Base-by-base conservation (phyloP, 2,797 vertebrate species). In the Psittacula derbiana region DNA sequence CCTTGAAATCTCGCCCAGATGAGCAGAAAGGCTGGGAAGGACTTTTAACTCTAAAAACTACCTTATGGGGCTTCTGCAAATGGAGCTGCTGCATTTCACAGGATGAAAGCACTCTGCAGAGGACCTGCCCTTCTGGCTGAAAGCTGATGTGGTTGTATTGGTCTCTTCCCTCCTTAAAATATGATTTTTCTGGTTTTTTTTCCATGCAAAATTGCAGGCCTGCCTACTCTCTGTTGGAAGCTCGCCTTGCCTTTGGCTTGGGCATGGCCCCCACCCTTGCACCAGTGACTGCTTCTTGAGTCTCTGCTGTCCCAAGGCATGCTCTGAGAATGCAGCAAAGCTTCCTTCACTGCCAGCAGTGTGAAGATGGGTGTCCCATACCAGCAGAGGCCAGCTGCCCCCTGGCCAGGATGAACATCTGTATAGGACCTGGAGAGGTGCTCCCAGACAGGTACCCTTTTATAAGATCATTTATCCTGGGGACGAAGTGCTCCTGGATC, bases 231-330 rank as follows among this genome's bases (percentile, higher is more conserved):
- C 36, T 17, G 3, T 19, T 90, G 57, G 80, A 91, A 92, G 28
- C 30, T 92, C 0, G 0, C 16, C 27, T 74, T 81, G 64, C 40
- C 27, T 27, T 87, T 8, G 20, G 18, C 25, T 49, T 0, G 0
- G 4, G 1, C 28, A 78, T 50, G 25, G 25, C 21, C 24, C 15
- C 19, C 11, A 47, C 12, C 28, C 52, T 94, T 1, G 0, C 5
- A 4, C 11, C 12, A 16, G 24, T 80, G 25, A 69, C 23, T 33
- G 2, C 43, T 73, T 69, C 8, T 65, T 7, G 3, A 15, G 40
- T 74, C 33, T 88, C 69, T 95, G 52, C 72, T 31, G 49, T 78
- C 25, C 25, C 55, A 75, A 55, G 58, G 17, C 52, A 83, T 4
- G n/a, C 14, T 73, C 71, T 76, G 69, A 72, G 20, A 86, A 61